Conservation (phyloP, 2,888 invertebrate genomes). For the Xanthia togata region DNA sequence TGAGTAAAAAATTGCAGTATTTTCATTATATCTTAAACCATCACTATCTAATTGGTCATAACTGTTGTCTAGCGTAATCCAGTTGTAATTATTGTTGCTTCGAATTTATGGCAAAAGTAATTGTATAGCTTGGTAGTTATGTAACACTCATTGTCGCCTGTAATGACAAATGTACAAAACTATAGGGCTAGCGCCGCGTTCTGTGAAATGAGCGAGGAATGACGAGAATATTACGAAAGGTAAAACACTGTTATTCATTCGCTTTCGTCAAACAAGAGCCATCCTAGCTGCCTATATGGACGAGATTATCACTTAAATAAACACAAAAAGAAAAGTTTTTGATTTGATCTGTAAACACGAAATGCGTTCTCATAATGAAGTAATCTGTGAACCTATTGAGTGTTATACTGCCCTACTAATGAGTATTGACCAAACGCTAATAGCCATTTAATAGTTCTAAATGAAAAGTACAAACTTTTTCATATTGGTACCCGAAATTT, state of each 20-base stretch:
- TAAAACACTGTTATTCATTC: neutral
- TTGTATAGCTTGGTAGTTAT: conserved; percentile 46
- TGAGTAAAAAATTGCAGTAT: conserved; percentile 75
- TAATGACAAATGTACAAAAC: conserved; percentile 33
- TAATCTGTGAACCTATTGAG: neutral
- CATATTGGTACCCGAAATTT: neutral
- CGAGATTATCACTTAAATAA: neutral
- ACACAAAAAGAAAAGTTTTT: neutral
- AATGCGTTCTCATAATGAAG: neutral
- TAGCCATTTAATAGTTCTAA: neutral
- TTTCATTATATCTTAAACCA: conserved; percentile 46
- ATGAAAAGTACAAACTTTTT: neutral
- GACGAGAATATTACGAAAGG: conserved; percentile 1
- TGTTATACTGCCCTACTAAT: neutral
- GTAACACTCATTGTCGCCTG: conserved; percentile 14
- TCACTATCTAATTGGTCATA: conserved; percentile 66
- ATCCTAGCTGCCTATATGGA: neutral
- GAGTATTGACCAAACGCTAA: conserved; percentile 1
- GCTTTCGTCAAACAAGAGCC: neutral
- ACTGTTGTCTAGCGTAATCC: conserved; percentile 55
- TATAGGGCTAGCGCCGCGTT: conserved; percentile 9
- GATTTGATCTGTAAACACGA: neutral
- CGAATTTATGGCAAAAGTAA: conserved; percentile 48
- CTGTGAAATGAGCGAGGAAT: conserved; percentile 12
- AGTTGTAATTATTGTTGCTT: conserved; percentile 55